A percentile compares a stretch with the other conserved stretches of the same genome.
phyloP scores from a whole-genome alignment of 37 sponge, comb jelly and placozoan genomes.

The Dysidea cf. avara region DNA sequence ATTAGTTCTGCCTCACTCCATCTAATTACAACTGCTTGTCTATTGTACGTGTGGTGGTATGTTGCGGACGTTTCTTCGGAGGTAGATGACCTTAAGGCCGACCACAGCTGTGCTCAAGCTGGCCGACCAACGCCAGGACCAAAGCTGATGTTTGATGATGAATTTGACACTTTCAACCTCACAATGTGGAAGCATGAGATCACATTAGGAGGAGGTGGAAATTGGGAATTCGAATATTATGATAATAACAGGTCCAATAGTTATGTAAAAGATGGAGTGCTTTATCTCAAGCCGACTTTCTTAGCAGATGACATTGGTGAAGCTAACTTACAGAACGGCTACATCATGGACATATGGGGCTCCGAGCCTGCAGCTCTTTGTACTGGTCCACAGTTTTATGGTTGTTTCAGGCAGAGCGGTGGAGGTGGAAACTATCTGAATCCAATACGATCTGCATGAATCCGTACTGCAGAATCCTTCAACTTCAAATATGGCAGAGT shows the following conservation, averaged over 20 bases:
- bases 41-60: too few relatives aligned
- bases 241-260: constrained; percentile 72
- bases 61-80: too few relatives aligned
- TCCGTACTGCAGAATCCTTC: constrained; percentile 68
- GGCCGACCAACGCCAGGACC: too few relatives aligned
- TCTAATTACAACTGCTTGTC: too few relatives aligned
- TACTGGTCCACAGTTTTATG: constrained; percentile 60
- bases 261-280: constrained; percentile 66
- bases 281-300: constrained; percentile 69
- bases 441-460: constrained; percentile 65
- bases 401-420: constrained; percentile 53
- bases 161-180: constrained; percentile 66
- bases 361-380: constrained; percentile 61
- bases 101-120: too few relatives aligned
- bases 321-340: constrained; percentile 39
- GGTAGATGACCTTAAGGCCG: too few relatives aligned
- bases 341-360: constrained; percentile 72
- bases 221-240: constrained; percentile 75
- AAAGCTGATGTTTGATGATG: constrained; percentile 55
- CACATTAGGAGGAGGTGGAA: constrained; percentile 66
- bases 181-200: constrained; percentile 69
- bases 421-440: constrained; percentile 76
- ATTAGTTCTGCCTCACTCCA: too few relatives aligned
- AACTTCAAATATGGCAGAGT: constrained; percentile 69
- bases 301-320: constrained; percentile 68